phyloP scores from a whole-genome alignment of 2,113 vertebrate species.

The Sebastes schlegelii region DNA sequence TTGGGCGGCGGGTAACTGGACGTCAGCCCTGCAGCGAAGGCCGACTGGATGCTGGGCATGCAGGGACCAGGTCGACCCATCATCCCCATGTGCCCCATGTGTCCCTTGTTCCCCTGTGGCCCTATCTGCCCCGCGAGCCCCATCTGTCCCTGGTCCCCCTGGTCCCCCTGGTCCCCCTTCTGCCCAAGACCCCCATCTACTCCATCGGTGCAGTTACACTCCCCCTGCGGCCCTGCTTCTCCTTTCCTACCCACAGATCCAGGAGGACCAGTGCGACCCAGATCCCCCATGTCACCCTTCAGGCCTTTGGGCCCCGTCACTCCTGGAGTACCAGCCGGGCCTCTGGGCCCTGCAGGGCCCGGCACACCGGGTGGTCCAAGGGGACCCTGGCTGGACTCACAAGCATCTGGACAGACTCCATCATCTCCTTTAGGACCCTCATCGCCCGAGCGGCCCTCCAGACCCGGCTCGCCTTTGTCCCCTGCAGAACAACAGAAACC shows the following conservation, averaged over 20 bases:
- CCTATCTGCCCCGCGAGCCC: slow-evolving; percentile 61
- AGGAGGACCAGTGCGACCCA: slow-evolving; percentile 54
- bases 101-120: slow-evolving; percentile 57
- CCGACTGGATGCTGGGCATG: slow-evolving; percentile 72
- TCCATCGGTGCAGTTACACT: slow-evolving; percentile 75
- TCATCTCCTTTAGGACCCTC: slow-evolving; percentile 67
- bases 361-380: slow-evolving; percentile 69
- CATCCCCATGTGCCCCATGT: slow-evolving; percentile 63
- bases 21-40: slow-evolving; percentile 70
- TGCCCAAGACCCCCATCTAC: slow-evolving; percentile 58
- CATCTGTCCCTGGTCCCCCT: slow-evolving; percentile 54
- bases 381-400: slow-evolving; percentile 48
- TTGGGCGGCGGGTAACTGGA: slow-evolving; percentile 57
- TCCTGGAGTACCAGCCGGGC: slow-evolving; percentile 62
- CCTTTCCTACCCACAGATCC: slow-evolving; percentile 74
- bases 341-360: slow-evolving; percentile 69
- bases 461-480: slow-evolving; percentile 75
- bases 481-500: slow-evolving; percentile 59
- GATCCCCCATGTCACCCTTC: slow-evolving; percentile 70
- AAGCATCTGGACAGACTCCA: slow-evolving; percentile 73
- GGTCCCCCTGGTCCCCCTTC: slow-evolving; percentile 51
- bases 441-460: slow-evolving; percentile 58
- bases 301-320: slow-evolving; percentile 51
- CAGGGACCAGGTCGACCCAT: slow-evolving; percentile 78
- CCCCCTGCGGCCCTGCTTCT: slow-evolving; percentile 66